Percentiles rank a stretch among this genome's conserved stretches.
These are phyloP conservation scores for Taphrorychus bicolor DNA, from an alignment of 2,888 invertebrate genomes.

Conservation along the genomic window DNA sequence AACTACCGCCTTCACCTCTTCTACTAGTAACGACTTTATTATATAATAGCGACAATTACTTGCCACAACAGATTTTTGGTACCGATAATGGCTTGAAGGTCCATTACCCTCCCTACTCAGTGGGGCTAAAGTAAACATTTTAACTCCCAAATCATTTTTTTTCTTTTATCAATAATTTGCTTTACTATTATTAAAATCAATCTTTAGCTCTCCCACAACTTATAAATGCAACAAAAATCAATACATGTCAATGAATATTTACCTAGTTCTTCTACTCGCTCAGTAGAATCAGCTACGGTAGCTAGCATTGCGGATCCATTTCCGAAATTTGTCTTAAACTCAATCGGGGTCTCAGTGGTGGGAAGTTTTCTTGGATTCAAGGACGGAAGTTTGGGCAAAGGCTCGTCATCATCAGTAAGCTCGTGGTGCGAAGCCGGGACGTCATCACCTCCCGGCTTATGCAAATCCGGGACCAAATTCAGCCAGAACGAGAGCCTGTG, in stretches of 20 bases:
- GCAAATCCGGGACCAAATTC: constrained; percentile 90
- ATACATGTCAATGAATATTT: background rate
- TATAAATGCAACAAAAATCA: no score
- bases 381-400: constrained; percentile 64
- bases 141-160: no score
- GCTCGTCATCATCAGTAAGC: constrained; percentile 68
- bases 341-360: constrained; percentile 56
- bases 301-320: constrained; percentile 56
- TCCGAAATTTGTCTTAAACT: constrained; percentile 50
- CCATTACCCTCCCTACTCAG: no score
- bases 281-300: constrained; percentile 53
- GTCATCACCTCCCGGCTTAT: constrained; percentile 86
- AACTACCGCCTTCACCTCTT: no score
- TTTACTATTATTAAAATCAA: no score
- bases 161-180: no score
- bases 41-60: no score
- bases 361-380: constrained; percentile 62
- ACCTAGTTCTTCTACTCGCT: constrained; percentile 62
- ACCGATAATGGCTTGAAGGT: no score
- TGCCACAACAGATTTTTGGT: no score
- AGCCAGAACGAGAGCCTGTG: constrained; percentile 94
- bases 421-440: constrained; percentile 86
- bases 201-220: no score
- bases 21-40: no score
- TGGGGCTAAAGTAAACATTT: no score